A percentile compares a stretch with the other conserved stretches of the same genome.
Evolutionary conservation across 2,888 invertebrate species (phyloP).

Genomic region (Choreutis nemorana): DNA sequence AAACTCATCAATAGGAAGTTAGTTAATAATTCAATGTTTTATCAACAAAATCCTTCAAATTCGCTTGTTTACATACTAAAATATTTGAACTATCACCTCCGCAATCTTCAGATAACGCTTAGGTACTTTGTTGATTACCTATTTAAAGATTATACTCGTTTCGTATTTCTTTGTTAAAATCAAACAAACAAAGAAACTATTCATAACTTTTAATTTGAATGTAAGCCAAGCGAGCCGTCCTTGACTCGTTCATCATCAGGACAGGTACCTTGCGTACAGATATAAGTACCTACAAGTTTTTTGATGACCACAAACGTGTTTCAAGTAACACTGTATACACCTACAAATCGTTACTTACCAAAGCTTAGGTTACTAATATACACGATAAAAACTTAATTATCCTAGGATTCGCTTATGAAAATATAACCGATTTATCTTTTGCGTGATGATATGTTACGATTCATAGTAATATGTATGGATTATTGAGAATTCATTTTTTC

Average conservation of each 20-base stretch:
- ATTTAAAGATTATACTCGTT: background rate
- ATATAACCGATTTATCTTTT: too few species aligned
- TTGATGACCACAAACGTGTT: too few species aligned
- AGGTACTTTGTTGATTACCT: constrained; percentile 2
- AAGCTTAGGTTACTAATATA: too few species aligned
- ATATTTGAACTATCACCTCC: constrained; percentile 14
- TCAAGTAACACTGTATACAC: too few species aligned
- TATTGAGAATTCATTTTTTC: too few species aligned
- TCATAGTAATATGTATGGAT: too few species aligned
- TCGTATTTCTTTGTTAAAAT: constrained; percentile 1
- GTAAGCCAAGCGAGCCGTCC: constrained; percentile 36
- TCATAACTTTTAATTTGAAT: constrained; percentile 34
- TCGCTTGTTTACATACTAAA: constrained; percentile 3
- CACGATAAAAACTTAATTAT: too few species aligned
- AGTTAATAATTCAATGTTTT: background rate
- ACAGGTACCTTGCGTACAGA: too few species aligned
- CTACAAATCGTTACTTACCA: too few species aligned
- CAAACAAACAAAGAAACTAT: constrained; percentile 16
- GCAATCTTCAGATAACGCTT: constrained; percentile 8
- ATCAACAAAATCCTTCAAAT: background rate
- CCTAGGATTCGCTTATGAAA: too few species aligned
- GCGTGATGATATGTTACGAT: too few species aligned
- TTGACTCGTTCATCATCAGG: constrained; percentile 32
- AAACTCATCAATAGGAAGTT: constrained; percentile 5
- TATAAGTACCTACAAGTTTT: too few species aligned